Conservation (phyloP, 2,888 invertebrate species). For the Ariolimax columbianus region DNA sequence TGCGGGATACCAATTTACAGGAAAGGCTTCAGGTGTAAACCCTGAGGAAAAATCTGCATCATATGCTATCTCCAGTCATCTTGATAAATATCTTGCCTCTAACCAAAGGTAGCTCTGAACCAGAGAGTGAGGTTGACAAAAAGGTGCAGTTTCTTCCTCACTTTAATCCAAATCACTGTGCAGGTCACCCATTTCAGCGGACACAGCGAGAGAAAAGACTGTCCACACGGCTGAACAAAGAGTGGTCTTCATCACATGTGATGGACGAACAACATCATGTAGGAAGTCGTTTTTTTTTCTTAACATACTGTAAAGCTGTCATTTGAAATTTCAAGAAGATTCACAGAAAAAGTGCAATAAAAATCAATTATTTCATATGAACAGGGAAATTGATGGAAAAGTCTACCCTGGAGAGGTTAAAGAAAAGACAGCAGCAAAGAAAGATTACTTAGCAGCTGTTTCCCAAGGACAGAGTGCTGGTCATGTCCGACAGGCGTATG, state of each 20-base stretch:
- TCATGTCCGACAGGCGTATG: slow-evolving; percentile 30
- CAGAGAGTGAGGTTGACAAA: too few relatives aligned
- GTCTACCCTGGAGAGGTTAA: slow-evolving; percentile 43
- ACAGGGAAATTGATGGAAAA: slow-evolving; percentile 49
- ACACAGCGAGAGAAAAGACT: background rate
- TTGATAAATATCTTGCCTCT: too few relatives aligned
- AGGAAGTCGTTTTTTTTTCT: background rate
- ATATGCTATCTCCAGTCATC: too few relatives aligned
- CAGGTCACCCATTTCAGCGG: background rate
- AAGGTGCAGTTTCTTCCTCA: too few relatives aligned
- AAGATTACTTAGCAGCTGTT: slow-evolving; percentile 29
- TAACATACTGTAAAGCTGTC: background rate
- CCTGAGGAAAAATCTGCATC: too few relatives aligned
- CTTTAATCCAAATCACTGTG: too few relatives aligned
- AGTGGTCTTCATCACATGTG: background rate
- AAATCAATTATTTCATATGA: background rate
- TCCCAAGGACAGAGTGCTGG: slow-evolving; percentile 44
- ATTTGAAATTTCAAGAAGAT: background rate
- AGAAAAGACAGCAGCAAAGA: slow-evolving; percentile 38
- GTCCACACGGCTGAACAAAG: background rate
- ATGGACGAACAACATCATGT: background rate
- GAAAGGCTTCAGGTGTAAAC: too few relatives aligned
- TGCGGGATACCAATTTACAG: too few relatives aligned
- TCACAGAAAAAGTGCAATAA: background rate
- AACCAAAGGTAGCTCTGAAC: too few relatives aligned